Base-by-base conservation (phyloP, 2,113 vertebrate genomes). In the Sapajus apella region DNA sequence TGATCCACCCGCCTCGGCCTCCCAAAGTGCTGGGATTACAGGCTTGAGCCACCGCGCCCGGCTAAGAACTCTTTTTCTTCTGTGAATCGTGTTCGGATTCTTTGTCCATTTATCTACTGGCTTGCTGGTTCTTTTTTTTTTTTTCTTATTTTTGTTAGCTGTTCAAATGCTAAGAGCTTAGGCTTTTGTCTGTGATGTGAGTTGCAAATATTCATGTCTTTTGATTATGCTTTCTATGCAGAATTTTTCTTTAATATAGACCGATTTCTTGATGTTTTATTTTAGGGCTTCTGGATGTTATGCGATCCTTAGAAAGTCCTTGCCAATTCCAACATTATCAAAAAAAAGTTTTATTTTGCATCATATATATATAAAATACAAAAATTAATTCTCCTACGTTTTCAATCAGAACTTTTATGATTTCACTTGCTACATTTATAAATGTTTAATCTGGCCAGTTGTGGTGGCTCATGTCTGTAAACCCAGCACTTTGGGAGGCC, bases 141-240 rank as follows among this genome's bases (percentile, higher is more conserved):
- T 75, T 68, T 61, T 52, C 30, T 16, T 35, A 77, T 66, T 91
- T 90, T 87, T 23, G 76, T 75, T 40, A 76, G 50, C 45, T 89
- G 61, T 86, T 92, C 79, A 96, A 72, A 89, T 70, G 43, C 30
- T 81, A 87, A 47, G 13, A 43, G 64, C 75, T 85, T 58, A 91
- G 66, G 30, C 7, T 91, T 92, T 91, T n/a, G 47, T 68, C 35
- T 95, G 47, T 90, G 73, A 86, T 56, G 13, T 58, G 64, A 89
- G 18, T 45, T 89, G 79, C 85, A 86, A 91, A 92, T 73, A 95
- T 70, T 97, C 77, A 30, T 76, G 76, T 83, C 61, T 90, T 81
- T 95, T 30, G 56, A 81, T 21, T 40, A 12, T 40, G 37, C 14
- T 89, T 73, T 87, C 40, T 81, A 47, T 50, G 37, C 55, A 75